These are phyloP conservation scores for Clarias fuscus DNA, from an alignment of 2,797 vertebrate genomes.

Conservation along the genomic window DNA sequence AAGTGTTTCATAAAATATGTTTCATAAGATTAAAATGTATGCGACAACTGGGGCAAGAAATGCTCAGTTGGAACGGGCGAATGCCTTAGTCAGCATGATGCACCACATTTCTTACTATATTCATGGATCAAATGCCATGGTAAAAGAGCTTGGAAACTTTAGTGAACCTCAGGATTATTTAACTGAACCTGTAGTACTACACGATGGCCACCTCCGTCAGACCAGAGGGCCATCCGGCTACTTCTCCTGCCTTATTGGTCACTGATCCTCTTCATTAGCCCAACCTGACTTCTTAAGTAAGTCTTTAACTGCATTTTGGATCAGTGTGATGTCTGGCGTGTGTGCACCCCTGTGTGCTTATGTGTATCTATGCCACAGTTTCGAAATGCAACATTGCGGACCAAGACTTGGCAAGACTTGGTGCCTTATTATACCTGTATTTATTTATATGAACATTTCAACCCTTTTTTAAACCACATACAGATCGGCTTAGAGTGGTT, in stretches of 20 bases:
- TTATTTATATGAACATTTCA: background rate
- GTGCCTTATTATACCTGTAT: background rate
- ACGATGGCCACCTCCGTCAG: background rate
- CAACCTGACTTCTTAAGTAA: background rate
- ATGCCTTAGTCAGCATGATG: background rate
- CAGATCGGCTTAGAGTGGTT: background rate
- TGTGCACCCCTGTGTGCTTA: background rate
- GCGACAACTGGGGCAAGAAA: background rate
- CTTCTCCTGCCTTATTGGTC: background rate
- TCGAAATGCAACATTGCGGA: background rate
- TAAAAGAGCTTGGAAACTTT: background rate
- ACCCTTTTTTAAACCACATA: background rate
- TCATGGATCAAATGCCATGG: background rate
- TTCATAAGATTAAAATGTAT: background rate
- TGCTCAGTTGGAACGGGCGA: background rate
- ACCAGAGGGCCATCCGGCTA: background rate
- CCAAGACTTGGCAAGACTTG: background rate
- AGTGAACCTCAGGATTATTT: background rate
- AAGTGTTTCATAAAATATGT: background rate
- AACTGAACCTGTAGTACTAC: background rate
- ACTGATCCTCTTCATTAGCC: background rate
- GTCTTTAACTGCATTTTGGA: background rate
- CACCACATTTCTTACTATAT: background rate
- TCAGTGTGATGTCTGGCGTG: background rate
- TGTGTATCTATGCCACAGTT: background rate